Conservation (phyloP, 2,113 vertebrate genomes). For the Uria aalge region DNA sequence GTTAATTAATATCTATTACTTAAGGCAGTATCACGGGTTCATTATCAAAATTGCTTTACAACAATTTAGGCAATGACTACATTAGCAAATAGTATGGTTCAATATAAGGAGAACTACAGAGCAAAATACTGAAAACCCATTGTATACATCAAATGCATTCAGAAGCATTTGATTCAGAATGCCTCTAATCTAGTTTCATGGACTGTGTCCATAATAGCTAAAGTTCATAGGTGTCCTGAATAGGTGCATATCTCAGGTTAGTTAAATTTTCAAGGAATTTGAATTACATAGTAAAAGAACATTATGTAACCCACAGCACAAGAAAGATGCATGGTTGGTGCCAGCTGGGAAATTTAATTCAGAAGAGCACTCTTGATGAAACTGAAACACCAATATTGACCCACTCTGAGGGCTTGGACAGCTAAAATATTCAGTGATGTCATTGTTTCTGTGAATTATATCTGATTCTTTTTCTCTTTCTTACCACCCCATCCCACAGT, state of each 20-base stretch:
- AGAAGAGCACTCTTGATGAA: not conserved
- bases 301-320: not conserved
- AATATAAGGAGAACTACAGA: not conserved
- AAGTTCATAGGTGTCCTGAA: not conserved
- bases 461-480: not conserved
- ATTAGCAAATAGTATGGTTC: not conserved
- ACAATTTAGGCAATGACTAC: not conserved
- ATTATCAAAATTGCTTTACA: not conserved
- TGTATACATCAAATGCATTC: not conserved
- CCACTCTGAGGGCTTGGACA: not conserved
- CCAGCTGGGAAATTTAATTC: not conserved
- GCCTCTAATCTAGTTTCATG: not conserved
- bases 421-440: not conserved
- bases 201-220: not conserved
- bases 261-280: not conserved
- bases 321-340: not conserved
- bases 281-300: not conserved
- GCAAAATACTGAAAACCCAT: not conserved
- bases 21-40: not conserved
- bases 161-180: not conserved
- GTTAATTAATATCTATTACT: not conserved
- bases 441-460: not conserved
- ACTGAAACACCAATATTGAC: not conserved
- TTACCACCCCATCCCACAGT: fast-evolving
- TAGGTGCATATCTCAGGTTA: not conserved